Evolutionary conservation across 2,888 invertebrate species (phyloP).

Genomic region (Cantharis rustica): DNA sequence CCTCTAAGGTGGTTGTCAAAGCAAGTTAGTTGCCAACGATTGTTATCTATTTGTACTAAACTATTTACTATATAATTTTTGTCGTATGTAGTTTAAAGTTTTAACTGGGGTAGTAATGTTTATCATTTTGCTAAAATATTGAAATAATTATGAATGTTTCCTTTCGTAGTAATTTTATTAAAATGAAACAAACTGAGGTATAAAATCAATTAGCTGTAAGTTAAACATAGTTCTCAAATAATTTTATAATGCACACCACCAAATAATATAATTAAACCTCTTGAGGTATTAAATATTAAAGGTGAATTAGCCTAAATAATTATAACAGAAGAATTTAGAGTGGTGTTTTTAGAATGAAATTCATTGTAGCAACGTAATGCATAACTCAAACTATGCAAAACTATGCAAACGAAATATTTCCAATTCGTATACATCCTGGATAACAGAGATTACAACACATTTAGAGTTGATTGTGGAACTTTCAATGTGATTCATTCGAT

Average conservation of each 20-base stretch:
- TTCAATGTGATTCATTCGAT: slow-evolving; percentile 25
- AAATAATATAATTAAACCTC: not conserved
- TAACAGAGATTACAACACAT: slow-evolving; percentile 29
- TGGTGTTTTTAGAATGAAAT: slow-evolving; percentile 15
- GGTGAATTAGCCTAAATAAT: not conserved
- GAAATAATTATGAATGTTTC: not conserved
- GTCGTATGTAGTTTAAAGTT: not conserved
- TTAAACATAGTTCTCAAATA: not conserved
- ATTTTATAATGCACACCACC: not conserved
- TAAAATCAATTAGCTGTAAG: not conserved
- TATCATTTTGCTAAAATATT: not conserved
- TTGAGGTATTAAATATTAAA: not conserved
- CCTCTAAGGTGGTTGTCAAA: too few relatives aligned
- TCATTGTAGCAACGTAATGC: slow-evolving; percentile 6
- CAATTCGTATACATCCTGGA: slow-evolving; percentile 20
- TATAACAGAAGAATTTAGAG: slow-evolving; percentile 6
- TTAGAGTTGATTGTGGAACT: slow-evolving; percentile 23
- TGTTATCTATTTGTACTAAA: not conserved
- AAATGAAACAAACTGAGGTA: not conserved
- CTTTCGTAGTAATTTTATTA: not conserved
- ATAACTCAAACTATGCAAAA: slow-evolving; percentile 12
- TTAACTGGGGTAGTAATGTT: not conserved
- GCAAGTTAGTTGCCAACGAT: not conserved
- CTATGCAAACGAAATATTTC: slow-evolving; percentile 25
- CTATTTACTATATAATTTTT: too few relatives aligned